These are phyloP conservation scores for Actinia tenebrosa DNA, from an alignment of 64 coral and sea anemone species.

Conservation along the genomic window DNA sequence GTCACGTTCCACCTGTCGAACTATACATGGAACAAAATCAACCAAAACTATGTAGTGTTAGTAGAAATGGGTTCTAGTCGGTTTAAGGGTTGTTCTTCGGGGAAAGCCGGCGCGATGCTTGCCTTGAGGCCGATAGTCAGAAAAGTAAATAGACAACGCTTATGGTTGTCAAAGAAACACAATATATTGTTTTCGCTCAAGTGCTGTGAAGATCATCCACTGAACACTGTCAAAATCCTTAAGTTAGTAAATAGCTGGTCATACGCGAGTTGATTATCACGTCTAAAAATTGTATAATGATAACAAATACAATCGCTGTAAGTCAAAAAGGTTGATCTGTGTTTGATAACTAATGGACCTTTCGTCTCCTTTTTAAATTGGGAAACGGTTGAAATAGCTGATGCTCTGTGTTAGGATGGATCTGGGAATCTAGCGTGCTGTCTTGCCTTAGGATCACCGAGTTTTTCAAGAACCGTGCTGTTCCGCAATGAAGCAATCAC, in stretches of 20 bases:
- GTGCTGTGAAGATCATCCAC: constrained; percentile 10
- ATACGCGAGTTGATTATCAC: constrained; percentile 46
- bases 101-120: not conserved
- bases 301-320: constrained; percentile 44
- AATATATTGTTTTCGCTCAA: constrained; percentile 29
- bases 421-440: not conserved
- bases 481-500: not conserved
- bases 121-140: not conserved
- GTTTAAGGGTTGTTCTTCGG: not conserved
- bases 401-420: not conserved
- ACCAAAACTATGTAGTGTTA: constrained; percentile 24
- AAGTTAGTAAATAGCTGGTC: constrained; percentile 19
- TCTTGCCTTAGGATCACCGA: not conserved
- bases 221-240: constrained; percentile 11
- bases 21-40: constrained; percentile 45
- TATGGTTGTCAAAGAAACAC: constrained; percentile 35
- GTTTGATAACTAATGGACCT: constrained; percentile 20
- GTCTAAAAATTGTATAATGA: constrained; percentile 52
- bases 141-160: constrained; percentile 17
- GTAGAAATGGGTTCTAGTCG: constrained; percentile 6
- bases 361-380: not conserved
- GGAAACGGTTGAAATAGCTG: not conserved
- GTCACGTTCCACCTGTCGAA: constrained; percentile 94
- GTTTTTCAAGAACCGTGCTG: not conserved
- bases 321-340: constrained; percentile 41